These are phyloP conservation scores for Trimorus sp. DNA, from an alignment of 2,888 invertebrate species.

Conservation along the genomic window DNA sequence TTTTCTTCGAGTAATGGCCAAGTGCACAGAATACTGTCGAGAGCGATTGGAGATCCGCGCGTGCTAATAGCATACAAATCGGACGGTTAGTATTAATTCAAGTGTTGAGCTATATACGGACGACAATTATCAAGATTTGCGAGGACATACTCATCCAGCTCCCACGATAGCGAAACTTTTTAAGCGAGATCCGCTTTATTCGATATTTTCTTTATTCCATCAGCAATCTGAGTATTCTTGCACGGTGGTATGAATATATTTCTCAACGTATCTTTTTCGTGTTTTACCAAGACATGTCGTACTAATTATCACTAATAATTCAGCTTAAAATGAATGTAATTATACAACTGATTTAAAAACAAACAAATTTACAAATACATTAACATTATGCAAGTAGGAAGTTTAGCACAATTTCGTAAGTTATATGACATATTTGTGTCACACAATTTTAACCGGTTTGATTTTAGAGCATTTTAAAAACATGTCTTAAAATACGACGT, in stretches of 20 bases:
- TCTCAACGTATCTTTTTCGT: background rate
- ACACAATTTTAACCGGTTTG: too few species aligned
- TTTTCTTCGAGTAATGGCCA: constrained; percentile 75
- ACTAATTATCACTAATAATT: constrained; percentile 25
- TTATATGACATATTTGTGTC: too few species aligned
- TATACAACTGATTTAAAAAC: too few species aligned
- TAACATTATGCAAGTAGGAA: too few species aligned
- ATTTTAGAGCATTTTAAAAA: background rate
- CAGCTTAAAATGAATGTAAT: background rate
- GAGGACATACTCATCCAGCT: constrained; percentile 68
- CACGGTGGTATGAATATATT: too few species aligned
- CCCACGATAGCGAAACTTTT: constrained; percentile 66
- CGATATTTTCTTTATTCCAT: constrained; percentile 58
- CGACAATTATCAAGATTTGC: constrained; percentile 67
- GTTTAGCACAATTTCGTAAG: too few species aligned
- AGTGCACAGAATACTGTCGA: constrained; percentile 73
- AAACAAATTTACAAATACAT: background rate
- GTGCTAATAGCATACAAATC: constrained; percentile 78
- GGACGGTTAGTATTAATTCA: constrained; percentile 74
- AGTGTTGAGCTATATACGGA: constrained; percentile 74
- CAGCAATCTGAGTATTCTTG: background rate
- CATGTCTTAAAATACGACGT: constrained; percentile 20
- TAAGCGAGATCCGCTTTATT: constrained; percentile 59
- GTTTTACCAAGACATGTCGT: constrained; percentile 9
- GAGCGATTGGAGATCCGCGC: constrained; percentile 73